phyloP scores from a whole-genome alignment of 2,797 vertebrate genomes.

The Thamnophis elegans region DNA sequence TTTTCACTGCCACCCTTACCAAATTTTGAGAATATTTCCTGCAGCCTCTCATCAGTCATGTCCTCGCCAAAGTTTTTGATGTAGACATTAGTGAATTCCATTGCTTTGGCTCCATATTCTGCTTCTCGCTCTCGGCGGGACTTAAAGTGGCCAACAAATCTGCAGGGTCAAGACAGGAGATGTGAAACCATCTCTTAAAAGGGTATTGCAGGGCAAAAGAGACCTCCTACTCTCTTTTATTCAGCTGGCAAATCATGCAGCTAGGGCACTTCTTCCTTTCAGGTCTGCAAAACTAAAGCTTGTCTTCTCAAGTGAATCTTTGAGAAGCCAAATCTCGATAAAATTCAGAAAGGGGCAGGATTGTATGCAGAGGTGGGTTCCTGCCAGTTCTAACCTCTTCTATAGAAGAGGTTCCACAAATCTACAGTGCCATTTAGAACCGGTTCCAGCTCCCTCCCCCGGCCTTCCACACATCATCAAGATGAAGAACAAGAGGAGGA shows the following conservation, averaged over 20 bases:
- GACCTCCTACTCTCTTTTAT: background rate
- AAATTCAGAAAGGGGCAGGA: background rate
- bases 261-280: background rate
- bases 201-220: rapidly evolving
- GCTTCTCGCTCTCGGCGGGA: conserved; percentile 90
- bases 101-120: conserved; percentile 83
- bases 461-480: too few species aligned
- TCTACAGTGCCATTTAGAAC: too few species aligned
- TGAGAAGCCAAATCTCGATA: background rate
- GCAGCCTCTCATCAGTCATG: conserved; percentile 81
- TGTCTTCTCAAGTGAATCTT: background rate
- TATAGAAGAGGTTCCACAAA: too few species aligned
- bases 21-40: conserved; percentile 85
- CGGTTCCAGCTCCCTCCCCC: too few species aligned
- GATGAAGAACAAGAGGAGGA: too few species aligned
- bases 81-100: conserved; percentile 97
- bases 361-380: too few species aligned
- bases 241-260: background rate
- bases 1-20: conserved; percentile 71
- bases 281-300: background rate
- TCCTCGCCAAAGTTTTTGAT: conserved; percentile 95
- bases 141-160: conserved; percentile 96
- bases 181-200: background rate
- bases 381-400: too few species aligned
- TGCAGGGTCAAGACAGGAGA: conserved; percentile 52